A percentile compares a stretch with the other conserved stretches of the same genome.
phyloP scores from a whole-genome alignment of 2,797 vertebrate genomes.

The Astyanax mexicanus region DNA sequence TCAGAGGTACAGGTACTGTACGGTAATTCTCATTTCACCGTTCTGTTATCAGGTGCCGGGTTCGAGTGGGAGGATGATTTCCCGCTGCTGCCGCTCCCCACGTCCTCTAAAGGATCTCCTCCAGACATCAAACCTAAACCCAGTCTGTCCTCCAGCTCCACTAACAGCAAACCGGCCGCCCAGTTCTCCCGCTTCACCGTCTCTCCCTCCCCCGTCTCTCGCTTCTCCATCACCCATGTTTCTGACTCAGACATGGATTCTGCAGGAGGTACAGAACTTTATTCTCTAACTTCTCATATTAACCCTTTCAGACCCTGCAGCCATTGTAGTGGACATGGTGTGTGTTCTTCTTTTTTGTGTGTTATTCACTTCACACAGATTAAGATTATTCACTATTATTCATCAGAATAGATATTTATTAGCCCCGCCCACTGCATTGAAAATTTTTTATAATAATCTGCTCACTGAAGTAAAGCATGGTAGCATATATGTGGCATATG shows the following conservation, averaged over 20 bases:
- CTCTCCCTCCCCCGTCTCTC: conserved; percentile 86
- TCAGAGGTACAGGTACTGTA: no score
- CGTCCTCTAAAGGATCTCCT: conserved; percentile 69
- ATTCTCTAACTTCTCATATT: no score
- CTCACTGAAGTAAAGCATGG: no score
- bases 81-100: conserved; percentile 79
- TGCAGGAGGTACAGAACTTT: conserved; percentile 82
- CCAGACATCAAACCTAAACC: conserved; percentile 44
- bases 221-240: conserved; percentile 97
- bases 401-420: no score
- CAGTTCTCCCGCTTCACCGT: conserved; percentile 91
- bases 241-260: conserved; percentile 88
- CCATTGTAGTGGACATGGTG: no score
- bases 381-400: no score
- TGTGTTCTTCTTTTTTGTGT: no score
- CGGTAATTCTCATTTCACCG: not conserved
- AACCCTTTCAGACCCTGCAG: no score
- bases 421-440: no score
- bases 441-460: no score
- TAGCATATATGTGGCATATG: no score
- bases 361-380: no score
- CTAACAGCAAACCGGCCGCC: conserved; percentile 67
- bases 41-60: conserved; percentile 73
- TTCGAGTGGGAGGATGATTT: conserved; percentile 90
- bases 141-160: conserved; percentile 54